Evolutionary conservation across 2,888 invertebrate genomes (phyloP).

Genomic region (Urechis unicinctus): DNA sequence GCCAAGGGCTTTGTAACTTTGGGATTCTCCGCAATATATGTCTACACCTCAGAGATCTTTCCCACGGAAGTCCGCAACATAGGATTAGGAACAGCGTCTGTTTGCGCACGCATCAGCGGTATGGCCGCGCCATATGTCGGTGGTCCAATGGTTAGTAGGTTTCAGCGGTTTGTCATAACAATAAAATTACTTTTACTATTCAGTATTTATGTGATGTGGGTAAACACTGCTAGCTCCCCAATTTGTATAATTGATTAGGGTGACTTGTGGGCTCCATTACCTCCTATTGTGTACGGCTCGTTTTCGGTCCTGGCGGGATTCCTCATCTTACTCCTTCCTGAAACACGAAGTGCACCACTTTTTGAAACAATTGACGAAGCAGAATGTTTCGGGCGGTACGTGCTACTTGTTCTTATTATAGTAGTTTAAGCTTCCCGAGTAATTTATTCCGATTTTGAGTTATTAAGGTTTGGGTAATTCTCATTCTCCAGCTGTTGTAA

Average conservation of each 20-base stretch:
- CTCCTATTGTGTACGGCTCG: slow-evolving; percentile 10
- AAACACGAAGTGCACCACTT: slow-evolving; percentile 6
- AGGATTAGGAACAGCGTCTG: slow-evolving; percentile 11
- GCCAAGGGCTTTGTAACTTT: slow-evolving; percentile 11
- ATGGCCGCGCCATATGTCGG: slow-evolving; percentile 16
- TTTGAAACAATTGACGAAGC: slow-evolving; percentile 12
- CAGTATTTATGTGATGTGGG: too few relatives aligned
- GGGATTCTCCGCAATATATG: slow-evolving; percentile 9
- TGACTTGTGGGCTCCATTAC: slow-evolving; percentile 12
- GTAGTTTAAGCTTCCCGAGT: too few relatives aligned
- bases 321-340: slow-evolving; percentile 10
- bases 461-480: too few relatives aligned
- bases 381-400: slow-evolving; percentile 5
- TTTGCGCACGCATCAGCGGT: slow-evolving; percentile 9
- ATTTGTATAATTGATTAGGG: background rate
- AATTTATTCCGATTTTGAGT: too few relatives aligned
- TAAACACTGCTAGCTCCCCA: too few relatives aligned
- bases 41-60: slow-evolving; percentile 14
- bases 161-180: background rate
- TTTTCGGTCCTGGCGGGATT: slow-evolving; percentile 7
- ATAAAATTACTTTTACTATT: too few relatives aligned
- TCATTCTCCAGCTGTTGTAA: too few relatives aligned
- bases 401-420: too few relatives aligned
- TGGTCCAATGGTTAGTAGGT: slow-evolving; percentile 7
- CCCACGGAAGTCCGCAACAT: slow-evolving; percentile 16